Evolutionary conservation across 2,797 vertebrate genomes (phyloP).

Genomic region (Bradypodion ventrale): DNA sequence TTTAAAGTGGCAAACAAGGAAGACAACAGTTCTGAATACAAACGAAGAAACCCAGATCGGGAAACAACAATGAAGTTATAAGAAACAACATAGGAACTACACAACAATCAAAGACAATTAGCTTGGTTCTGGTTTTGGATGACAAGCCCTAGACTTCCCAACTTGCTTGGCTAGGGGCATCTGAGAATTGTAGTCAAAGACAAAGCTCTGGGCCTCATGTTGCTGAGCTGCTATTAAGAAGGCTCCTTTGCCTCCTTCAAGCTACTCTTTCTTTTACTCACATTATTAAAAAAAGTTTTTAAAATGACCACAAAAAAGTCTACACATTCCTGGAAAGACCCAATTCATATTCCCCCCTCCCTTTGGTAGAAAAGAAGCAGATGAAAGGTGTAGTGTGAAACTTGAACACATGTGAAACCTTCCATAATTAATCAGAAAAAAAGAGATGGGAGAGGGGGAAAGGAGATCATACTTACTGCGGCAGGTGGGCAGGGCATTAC

Average conservation of each 20-base stretch:
- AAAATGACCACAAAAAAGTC: background rate
- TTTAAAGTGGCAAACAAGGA: background rate
- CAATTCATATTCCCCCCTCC: background rate
- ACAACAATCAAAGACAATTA: too few species aligned
- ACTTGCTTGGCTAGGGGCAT: too few species aligned
- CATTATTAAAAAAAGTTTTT: background rate
- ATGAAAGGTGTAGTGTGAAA: too few species aligned
- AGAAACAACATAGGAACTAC: background rate
- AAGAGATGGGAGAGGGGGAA: background rate
- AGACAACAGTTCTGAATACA: background rate
- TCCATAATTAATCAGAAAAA: too few species aligned
- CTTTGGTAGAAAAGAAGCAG: background rate
- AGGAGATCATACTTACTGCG: conserved; percentile 82
- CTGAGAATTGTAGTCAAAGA: too few species aligned
- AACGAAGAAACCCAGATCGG: background rate
- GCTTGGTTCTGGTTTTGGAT: too few species aligned
- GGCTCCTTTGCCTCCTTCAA: too few species aligned
- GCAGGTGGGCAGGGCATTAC: conserved; percentile 86
- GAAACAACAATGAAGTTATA: background rate
- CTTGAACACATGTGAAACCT: too few species aligned
- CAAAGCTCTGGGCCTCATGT: background rate
- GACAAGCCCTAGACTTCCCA: too few species aligned
- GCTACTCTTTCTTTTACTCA: background rate
- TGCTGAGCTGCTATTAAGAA: too few species aligned
- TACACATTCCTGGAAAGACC: background rate